phyloP scores from a whole-genome alignment of 2,797 vertebrate species.

The Moxostoma hubbsi region DNA sequence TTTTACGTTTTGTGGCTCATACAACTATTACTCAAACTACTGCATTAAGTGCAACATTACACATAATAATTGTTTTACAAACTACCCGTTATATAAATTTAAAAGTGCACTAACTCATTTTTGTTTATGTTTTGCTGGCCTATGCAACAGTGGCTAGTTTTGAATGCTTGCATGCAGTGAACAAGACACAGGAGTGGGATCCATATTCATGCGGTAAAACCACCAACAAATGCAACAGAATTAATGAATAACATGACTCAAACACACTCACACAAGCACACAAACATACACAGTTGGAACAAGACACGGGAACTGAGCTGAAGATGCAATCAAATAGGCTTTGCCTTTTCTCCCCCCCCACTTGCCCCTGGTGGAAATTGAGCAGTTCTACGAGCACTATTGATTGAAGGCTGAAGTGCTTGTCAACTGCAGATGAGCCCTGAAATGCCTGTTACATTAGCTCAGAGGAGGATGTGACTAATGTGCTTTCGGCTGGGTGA shows the following conservation, averaged over 20 bases:
- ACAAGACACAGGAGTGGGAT: no score
- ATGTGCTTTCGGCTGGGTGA: slow-evolving; percentile 55
- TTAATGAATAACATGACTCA: slow-evolving; percentile 34
- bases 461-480: slow-evolving; percentile 60
- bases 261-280: background rate
- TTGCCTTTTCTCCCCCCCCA: slow-evolving; percentile 66
- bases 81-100: no score
- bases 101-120: no score
- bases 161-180: no score
- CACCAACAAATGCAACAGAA: slow-evolving; percentile 4
- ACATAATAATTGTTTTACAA: no score
- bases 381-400: slow-evolving; percentile 79
- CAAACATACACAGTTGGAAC: slow-evolving; percentile 57
- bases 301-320: slow-evolving; percentile 70
- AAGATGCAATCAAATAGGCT: slow-evolving; percentile 81
- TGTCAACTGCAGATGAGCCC: slow-evolving; percentile 67
- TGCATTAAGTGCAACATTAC: no score
- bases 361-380: slow-evolving; percentile 74
- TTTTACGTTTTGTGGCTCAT: no score
- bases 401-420: slow-evolving; percentile 76
- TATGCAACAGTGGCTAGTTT: no score
- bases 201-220: background rate
- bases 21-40: no score
- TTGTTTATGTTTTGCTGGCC: no score
- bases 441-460: slow-evolving; percentile 62